A percentile compares a stretch with the other conserved stretches of the same genome.
Evolutionary conservation across 2,888 invertebrate species (phyloP).

Genomic region (Nesidiocoris tenuis): DNA sequence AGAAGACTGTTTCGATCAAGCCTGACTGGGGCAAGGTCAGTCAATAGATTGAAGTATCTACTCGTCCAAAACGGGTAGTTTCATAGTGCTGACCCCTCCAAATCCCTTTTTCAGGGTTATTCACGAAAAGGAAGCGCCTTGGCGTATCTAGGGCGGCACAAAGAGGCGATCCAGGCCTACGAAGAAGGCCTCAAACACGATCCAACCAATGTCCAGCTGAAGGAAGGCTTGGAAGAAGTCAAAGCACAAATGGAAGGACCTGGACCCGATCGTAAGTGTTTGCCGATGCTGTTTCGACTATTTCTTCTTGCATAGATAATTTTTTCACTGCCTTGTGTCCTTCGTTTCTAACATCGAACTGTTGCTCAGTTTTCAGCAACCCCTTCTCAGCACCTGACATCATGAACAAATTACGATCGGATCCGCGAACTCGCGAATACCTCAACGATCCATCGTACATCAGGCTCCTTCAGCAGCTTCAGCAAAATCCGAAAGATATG

Average conservation of each 20-base stretch:
- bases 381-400: conserved; percentile 62
- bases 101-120: conserved; percentile 59
- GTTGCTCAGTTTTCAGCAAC: conserved; percentile 54
- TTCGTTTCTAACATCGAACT: too few species aligned
- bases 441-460: conserved; percentile 74
- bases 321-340: too few species aligned
- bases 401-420: conserved; percentile 63
- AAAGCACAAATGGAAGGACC: conserved; percentile 42
- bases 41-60: too few species aligned
- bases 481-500: conserved; percentile 51
- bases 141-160: conserved; percentile 69
- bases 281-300: too few species aligned
- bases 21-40: conserved; percentile 75
- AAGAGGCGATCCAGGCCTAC: conserved; percentile 76
- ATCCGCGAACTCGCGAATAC: conserved; percentile 70
- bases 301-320: too few species aligned
- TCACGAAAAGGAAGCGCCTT: conserved; percentile 86
- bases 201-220: conserved; percentile 70
- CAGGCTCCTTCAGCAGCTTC: conserved; percentile 58
- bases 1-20: conserved; percentile 76
- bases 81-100: too few species aligned
- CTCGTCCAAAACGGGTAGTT: too few species aligned
- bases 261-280: conserved; percentile 18
- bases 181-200: conserved; percentile 71
- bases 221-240: conserved; percentile 67